Evolutionary conservation across 2,888 invertebrate genomes (phyloP).

Genomic region (Athripsodes cinereus): DNA sequence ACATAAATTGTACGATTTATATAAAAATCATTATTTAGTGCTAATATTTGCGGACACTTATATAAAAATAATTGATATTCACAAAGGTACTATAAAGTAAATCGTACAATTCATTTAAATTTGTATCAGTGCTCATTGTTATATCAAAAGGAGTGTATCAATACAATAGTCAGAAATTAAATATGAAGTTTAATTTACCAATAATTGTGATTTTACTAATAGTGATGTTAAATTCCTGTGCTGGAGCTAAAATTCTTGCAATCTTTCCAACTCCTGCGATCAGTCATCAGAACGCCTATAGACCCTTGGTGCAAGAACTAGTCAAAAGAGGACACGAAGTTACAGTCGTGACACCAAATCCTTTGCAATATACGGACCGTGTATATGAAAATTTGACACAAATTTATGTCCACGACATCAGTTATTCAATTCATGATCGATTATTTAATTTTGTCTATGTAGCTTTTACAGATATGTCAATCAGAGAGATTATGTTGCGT

Average conservation of each 20-base stretch:
- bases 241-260: slow-evolving; percentile 6
- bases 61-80: too few relatives aligned
- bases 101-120: too few relatives aligned
- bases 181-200: too few relatives aligned
- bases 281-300: slow-evolving; percentile 7
- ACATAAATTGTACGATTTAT: too few relatives aligned
- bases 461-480: background rate
- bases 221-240: background rate
- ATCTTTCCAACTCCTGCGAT: slow-evolving; percentile 10
- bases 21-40: too few relatives aligned
- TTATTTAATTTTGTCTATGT: slow-evolving; percentile 17
- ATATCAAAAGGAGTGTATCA: too few relatives aligned
- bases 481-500: background rate
- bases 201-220: too few relatives aligned
- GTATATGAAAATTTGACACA: slow-evolving; percentile 35
- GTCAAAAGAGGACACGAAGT: slow-evolving; percentile 8
- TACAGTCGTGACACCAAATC: slow-evolving; percentile 4
- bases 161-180: too few relatives aligned
- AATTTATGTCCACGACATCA: slow-evolving; percentile 35
- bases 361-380: background rate
- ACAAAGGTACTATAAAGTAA: too few relatives aligned
- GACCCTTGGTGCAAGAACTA: slow-evolving; percentile 3
- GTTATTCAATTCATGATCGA: slow-evolving; percentile 28
- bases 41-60: too few relatives aligned
- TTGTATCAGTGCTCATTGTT: too few relatives aligned